Base-by-base conservation (phyloP, 2,113 vertebrate species). In the Oreochromis niloticus region DNA sequence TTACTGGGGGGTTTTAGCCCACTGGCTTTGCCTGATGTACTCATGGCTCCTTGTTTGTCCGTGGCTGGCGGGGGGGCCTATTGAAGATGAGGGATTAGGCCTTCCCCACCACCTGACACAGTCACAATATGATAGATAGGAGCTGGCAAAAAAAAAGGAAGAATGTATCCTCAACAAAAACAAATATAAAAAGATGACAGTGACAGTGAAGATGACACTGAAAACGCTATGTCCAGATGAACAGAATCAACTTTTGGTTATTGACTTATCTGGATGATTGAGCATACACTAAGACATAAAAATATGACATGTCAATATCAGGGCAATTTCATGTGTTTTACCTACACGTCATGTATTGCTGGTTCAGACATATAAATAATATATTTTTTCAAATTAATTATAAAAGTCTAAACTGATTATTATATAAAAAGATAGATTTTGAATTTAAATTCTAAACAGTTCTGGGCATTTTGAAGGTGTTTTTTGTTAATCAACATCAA, bases 1-100 rank as follows among this genome's bases (percentile, higher is more conserved):
- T 97, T 99, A 85, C 95, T 97, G 32, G 98, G 98, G 80, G 97
- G 97, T 88, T 99, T 99, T 24, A 99, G 97, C 90, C 98, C 97
- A 81, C 98, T 99, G 46, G 96, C 97, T 83, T 98, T 99, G 16
- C 97, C 96, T 89, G 97, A 92, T 90, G 97, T 93, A 87, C 97
- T 98, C 97, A 98, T 97, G 90, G 89, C 88, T 96, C 89, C 83
- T 75, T 66, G 87, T 89, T 90, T 91, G 34, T 92, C 90, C 85
- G 83, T 87, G 34, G 46, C 4, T 78, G 48, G 56, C 36, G 85
- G 27, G 4, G 16, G 52, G 3, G 73, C 63, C 87, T 80, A 82
- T 34, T 85, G 41, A 57, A 39, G 81, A 68, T 27, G 85, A 85
- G 85, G 87, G 84, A 61, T 80, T 85, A 48, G 89, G 91, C 92